Percentiles rank a stretch among this genome's conserved stretches.
Conservation (phyloP, 1,140 invertebrate species). For the Vollenhovia emeryi region DNA sequence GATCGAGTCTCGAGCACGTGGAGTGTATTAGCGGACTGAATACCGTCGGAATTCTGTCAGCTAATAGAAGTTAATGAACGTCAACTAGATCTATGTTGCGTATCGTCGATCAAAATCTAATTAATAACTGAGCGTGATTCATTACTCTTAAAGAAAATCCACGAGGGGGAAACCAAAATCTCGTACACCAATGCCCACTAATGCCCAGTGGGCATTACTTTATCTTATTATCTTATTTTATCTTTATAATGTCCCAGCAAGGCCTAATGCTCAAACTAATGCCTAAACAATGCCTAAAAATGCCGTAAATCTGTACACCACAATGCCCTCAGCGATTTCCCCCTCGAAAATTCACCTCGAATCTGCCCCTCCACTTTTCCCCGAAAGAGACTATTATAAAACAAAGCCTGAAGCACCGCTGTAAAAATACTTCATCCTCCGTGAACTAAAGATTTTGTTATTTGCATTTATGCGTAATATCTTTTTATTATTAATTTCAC, state of each 20-base stretch:
- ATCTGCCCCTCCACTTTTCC: background rate
- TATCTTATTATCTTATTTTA: too few species aligned
- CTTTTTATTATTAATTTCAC: background rate
- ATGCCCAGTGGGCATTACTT: too few species aligned
- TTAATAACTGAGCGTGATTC: background rate
- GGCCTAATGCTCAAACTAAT: too few species aligned
- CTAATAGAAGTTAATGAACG: constrained; percentile 63
- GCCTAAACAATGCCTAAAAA: too few species aligned
- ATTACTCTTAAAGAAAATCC: background rate
- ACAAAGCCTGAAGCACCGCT: background rate
- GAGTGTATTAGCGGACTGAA: constrained; percentile 29
- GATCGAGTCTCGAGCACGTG: constrained; percentile 36
- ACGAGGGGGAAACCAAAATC: too few species aligned
- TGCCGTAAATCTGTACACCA: too few species aligned
- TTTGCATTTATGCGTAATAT: background rate
- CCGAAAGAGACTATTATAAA: background rate
- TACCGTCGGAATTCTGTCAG: constrained; percentile 42
- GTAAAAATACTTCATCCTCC: background rate
- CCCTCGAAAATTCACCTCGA: too few species aligned
- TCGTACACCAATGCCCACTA: too few species aligned
- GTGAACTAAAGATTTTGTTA: background rate
- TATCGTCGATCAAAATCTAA: constrained; percentile 46
- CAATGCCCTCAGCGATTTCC: too few species aligned
- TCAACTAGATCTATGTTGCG: constrained; percentile 36
- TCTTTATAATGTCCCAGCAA: too few species aligned